Base-by-base conservation (phyloP, 2,797 vertebrate genomes). In the Vespertilio murinus region DNA sequence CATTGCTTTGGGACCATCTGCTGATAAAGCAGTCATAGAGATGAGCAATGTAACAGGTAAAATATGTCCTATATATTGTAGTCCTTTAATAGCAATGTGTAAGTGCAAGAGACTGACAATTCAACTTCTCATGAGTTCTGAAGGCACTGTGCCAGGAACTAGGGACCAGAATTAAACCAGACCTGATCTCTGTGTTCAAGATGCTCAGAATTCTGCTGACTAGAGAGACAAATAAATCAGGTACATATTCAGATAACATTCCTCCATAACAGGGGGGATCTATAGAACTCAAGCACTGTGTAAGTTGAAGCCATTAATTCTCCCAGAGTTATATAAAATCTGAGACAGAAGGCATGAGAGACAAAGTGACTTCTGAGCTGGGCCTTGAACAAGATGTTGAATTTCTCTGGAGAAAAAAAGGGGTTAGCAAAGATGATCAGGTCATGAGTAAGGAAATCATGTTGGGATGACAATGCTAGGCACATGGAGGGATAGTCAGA, bases 11-110 rank as follows among this genome's bases (percentile, higher is more conserved):
- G 98, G 98, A 67, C 23, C 20, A 17, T 6, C 0, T 1, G 97
- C 97, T 82, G 97, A 93, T 13, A 0, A 2, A 8, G 83, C 82
- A 79, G 85, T 98, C 23, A 70, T 0, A 70, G 2, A 73, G 3
- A 97, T 98, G 93, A 88, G 81, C 0, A 1, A 0, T 6, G 2
- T 90, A 59, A 98, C 97, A 96, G 98, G 98, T 98, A 88, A 96
- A 84, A 54, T 33, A n/a, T 28, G 30, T 56, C 22, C 6, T 11
- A 2, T 14, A 17, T 12, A 69, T 83, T 38, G 52, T 28, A 87
- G 6, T 22, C 25, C 18, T 93, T 83, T 61, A 2, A 73, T 18
- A 56, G 18, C 16, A 89, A 23, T 82, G 3, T 40, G 2, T 45
- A 90, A 52, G 42, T 40, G 17, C 49, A 33, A 33, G 42, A 82